phyloP scores from a whole-genome alignment of 1,140 invertebrate species.

The Aphidius gifuensis region DNA sequence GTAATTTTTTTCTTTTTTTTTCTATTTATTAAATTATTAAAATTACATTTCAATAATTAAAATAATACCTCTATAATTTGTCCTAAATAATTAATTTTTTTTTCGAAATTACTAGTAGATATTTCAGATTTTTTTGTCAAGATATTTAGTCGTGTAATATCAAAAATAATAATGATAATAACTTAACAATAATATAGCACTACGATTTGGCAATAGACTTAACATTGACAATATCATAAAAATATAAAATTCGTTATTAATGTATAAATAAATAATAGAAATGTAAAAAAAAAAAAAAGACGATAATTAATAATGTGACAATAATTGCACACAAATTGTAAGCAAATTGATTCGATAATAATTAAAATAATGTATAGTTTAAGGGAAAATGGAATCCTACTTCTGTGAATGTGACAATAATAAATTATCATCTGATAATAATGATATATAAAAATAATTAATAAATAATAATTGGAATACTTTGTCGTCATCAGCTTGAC shows the following conservation, averaged over 20 bases:
- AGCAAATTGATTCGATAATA: constrained; percentile 8
- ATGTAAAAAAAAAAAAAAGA: constrained; percentile 1
- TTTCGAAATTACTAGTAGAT: no score
- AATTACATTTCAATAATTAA: no score
- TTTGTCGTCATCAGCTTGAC: constrained; percentile 23
- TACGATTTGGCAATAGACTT: background rate
- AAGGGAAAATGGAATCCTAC: constrained; percentile 41
- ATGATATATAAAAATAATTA: constrained; percentile 11
- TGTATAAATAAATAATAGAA: constrained; percentile 2
- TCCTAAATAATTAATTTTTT: no score
- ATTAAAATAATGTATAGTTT: constrained; percentile 30
- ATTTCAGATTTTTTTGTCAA: background rate
- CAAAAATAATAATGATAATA: constrained; percentile 1
- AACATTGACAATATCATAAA: background rate
- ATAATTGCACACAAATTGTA: constrained; percentile 9
- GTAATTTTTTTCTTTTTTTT: no score
- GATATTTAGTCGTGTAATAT: background rate
- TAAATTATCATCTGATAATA: constrained; percentile 3
- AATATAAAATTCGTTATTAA: constrained; percentile 4
- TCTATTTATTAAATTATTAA: no score
- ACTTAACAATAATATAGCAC: constrained; percentile 1
- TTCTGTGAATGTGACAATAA: constrained; percentile 44
- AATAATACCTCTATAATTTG: no score
- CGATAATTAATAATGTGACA: constrained; percentile 7
- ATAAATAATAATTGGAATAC: constrained; percentile 17